Conservation (phyloP, 2,797 vertebrate species). For the Rhyacichthys aspro region DNA sequence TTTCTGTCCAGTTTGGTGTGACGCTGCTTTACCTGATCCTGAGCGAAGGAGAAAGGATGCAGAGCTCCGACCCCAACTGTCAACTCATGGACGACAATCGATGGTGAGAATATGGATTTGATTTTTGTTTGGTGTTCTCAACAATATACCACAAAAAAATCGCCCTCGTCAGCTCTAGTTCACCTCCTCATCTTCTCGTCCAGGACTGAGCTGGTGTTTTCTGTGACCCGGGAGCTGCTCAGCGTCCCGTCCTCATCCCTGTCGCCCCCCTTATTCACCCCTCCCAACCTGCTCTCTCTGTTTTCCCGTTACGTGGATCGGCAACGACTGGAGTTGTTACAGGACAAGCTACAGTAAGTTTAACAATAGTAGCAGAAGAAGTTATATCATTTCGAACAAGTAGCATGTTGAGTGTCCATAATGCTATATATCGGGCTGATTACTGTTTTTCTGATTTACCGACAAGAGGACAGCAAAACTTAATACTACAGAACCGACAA, state of each 20-base stretch:
- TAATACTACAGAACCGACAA: no score
- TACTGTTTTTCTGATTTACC: no score
- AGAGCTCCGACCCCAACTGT: constrained; percentile 83
- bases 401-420: no score
- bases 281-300: constrained; percentile 88
- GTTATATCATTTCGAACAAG: no score
- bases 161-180: background rate
- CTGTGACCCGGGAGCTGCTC: constrained; percentile 89
- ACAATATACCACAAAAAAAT: no score
- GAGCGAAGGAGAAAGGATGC: constrained; percentile 93
- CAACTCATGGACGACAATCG: constrained; percentile 90
- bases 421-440: no score
- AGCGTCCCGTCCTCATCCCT: constrained; percentile 85
- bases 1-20: constrained; percentile 85
- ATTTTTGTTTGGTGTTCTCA: no score
- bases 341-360: constrained; percentile 93
- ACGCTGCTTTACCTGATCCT: constrained; percentile 91
- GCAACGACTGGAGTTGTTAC: constrained; percentile 90
- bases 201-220: constrained; percentile 93
- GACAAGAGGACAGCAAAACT: no score
- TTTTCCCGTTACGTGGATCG: constrained; percentile 93
- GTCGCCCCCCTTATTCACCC: constrained; percentile 87
- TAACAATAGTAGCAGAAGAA: no score
- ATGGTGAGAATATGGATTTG: constrained; percentile 84
- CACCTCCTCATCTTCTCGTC: background rate